Base-by-base conservation (phyloP, 2,113 vertebrate species). In the human region DNA sequence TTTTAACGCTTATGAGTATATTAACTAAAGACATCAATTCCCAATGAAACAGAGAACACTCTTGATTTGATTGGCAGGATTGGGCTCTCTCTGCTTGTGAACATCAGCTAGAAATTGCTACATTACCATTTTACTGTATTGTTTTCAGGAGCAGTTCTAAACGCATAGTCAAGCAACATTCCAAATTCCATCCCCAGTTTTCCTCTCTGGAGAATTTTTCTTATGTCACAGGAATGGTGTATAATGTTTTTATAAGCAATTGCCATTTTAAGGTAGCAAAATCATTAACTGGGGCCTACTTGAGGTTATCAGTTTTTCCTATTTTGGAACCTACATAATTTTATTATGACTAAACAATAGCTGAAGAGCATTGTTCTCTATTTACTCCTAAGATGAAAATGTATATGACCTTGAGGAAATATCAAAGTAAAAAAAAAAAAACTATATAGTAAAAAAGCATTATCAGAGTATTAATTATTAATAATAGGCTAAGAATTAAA, bases 251-350 rank as follows among this genome's bases (percentile, higher is more conserved):
- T 27, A 80, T 85, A 89, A 23, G 3, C 35, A 93, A 43, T 38
- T 91, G 8, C 35, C 23, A 89, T 88, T 81, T 68, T 84, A 61
- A 76, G 48, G 61, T 9, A 27, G 43, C 20, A 88, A 80, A 75
- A 50, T 66, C 45, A 87, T 78, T 86, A 52, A 48, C 14, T 32
- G 81, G 16, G 18, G 5, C 5, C 12, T 8, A 45, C 16, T 32
- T 90, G 40, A 90, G 93, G 83, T 95, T 86, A 92, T 18, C 23
- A 87, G 11, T 93, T 90, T 91, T 94, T 5, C 25, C 81, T 57
- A 55, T 72, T 93, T 59, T 84, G 57, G 5, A n/a, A 76, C 6
- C 57, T 76, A 80, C 32, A 48, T 75, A 55, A 82, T 93, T 85
- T 70, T 43, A 80, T 59, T 87, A 95, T 59, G 50, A 76, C 38